Conservation (phyloP, 53 echinoderm and acorn worm species). For the Apostichopus leukothele region DNA sequence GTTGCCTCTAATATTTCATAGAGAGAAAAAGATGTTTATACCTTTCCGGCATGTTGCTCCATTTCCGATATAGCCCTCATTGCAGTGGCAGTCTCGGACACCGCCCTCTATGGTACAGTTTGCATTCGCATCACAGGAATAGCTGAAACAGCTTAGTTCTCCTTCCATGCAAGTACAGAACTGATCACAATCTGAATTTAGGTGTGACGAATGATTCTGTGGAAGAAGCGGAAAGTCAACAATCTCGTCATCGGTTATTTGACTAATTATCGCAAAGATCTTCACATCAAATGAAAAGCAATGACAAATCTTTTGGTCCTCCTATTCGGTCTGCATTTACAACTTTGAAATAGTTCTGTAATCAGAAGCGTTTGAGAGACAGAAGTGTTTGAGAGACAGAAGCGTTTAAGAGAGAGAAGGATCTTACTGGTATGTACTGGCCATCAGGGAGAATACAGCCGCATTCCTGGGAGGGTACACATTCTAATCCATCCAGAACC, state of each 20-base stretch:
- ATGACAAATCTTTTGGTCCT: too few species aligned
- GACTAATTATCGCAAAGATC: too few species aligned
- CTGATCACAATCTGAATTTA: conserved; percentile 2
- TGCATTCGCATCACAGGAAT: conserved; percentile 45
- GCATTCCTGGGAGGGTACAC: conserved; percentile 10
- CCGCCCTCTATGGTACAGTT: conserved; percentile 22
- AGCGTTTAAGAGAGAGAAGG: too few species aligned
- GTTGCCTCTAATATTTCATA: background rate
- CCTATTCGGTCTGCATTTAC: background rate
- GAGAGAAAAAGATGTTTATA: background rate
- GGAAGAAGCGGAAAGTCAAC: too few species aligned
- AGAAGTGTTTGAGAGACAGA: background rate
- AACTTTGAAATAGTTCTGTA: background rate
- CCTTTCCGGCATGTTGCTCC: conserved; percentile 29
- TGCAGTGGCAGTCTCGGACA: conserved; percentile 36
- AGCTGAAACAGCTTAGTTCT: conserved; percentile 25
- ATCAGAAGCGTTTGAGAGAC: background rate
- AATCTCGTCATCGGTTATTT: too few species aligned
- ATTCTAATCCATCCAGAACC: conserved; percentile 34
- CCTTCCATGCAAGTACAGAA: conserved; percentile 34
- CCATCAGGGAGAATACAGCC: conserved; percentile 31
- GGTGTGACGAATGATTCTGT: conserved; percentile 20
- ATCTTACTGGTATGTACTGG: conserved; percentile 4
- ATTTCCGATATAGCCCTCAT: conserved; percentile 44
- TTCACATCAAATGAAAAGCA: too few species aligned